These are phyloP conservation scores for Taenioides sp. DNA, from an alignment of 2,797 vertebrate species.

Conservation along the genomic window DNA sequence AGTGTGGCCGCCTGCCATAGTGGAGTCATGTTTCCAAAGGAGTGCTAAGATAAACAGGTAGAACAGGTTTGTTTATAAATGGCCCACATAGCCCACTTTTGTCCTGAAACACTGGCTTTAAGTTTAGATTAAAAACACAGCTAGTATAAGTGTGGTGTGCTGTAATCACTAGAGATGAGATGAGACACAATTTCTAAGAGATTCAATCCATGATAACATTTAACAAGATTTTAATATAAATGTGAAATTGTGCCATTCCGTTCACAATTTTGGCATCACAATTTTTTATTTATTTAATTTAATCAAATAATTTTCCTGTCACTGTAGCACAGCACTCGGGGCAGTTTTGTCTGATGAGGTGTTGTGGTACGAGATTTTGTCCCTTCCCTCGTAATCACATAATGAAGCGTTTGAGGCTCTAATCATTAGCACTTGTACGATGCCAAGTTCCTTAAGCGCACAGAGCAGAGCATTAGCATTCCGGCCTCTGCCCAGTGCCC, in stretches of 20 bases:
- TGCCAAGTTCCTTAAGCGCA: conserved; percentile 52
- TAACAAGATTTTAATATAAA: too few relatives aligned
- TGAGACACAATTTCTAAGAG: too few relatives aligned
- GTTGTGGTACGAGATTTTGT: too few relatives aligned
- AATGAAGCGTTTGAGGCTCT: conserved; percentile 41
- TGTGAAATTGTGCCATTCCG: too few relatives aligned
- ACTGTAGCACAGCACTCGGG: too few relatives aligned
- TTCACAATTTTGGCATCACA: too few relatives aligned
- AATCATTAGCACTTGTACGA: conserved; percentile 32
- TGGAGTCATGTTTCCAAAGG: conserved; percentile 52
- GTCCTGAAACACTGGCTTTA: conserved; percentile 10
- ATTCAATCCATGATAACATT: too few relatives aligned
- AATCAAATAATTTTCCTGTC: too few relatives aligned
- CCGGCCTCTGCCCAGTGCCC: conserved; percentile 35
- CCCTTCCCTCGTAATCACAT: conserved; percentile 28
- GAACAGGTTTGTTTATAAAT: conserved; percentile 61
- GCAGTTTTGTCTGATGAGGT: too few relatives aligned
- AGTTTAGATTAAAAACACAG: conserved; percentile 18
- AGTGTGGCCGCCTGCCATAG: conserved; percentile 23
- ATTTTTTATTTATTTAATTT: too few relatives aligned
- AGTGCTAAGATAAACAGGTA: conserved; percentile 58
- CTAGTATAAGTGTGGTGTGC: conserved; percentile 16
- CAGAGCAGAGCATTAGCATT: conserved; percentile 67
- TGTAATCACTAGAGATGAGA: conserved; percentile 17
- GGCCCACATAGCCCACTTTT: conserved; percentile 37